Percentiles rank a stretch among this genome's conserved stretches.
These are phyloP conservation scores for Octonoba sinensis DNA, from an alignment of 2,888 invertebrate species.

Conservation along the genomic window DNA sequence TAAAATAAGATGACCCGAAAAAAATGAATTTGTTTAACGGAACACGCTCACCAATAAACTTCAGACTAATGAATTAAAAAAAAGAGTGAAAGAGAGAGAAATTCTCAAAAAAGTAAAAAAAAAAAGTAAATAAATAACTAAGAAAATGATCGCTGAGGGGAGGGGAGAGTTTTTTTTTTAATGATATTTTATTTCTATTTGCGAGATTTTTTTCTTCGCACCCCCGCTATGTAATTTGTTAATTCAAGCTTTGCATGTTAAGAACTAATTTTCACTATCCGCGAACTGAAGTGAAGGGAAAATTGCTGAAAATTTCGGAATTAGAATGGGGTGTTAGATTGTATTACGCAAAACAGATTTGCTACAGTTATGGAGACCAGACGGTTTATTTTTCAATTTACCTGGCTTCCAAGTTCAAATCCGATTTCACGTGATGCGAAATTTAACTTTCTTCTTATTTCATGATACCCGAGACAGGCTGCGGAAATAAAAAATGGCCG, in stretches of 20 bases:
- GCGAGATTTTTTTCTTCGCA: slow-evolving; percentile 7
- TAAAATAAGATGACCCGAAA: slow-evolving; percentile 3
- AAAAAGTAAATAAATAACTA: no score
- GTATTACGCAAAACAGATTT: slow-evolving; percentile 16
- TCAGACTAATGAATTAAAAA: slow-evolving; percentile 47
- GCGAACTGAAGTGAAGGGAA: slow-evolving; percentile 41
- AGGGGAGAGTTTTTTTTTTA: slow-evolving; percentile 24
- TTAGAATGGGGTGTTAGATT: slow-evolving; percentile 30
- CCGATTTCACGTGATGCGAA: slow-evolving; percentile 27
- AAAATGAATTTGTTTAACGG: slow-evolving; percentile 55
- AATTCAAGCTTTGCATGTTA: slow-evolving; percentile 56
- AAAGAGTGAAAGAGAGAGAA: slow-evolving; percentile 13
- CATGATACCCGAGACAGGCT: neutral
- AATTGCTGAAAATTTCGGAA: slow-evolving; percentile 44
- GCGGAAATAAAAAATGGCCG: slow-evolving; percentile 13
- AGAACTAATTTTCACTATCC: slow-evolving; percentile 57
- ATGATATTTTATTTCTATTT: slow-evolving; percentile 17
- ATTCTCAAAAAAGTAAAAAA: neutral
- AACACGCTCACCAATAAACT: slow-evolving; percentile 47
- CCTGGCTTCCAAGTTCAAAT: slow-evolving; percentile 31
- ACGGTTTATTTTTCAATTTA: slow-evolving; percentile 56
- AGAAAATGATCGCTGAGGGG: slow-evolving; percentile 12
- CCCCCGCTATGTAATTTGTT: slow-evolving; percentile 44
- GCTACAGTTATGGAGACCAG: slow-evolving; percentile 32
- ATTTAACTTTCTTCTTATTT: slow-evolving; percentile 17